Evolutionary conservation across 2,888 invertebrate genomes (phyloP), one percentile per base, ranked within the genome.

Genomic region (Tetragonisca angustula): DNA sequence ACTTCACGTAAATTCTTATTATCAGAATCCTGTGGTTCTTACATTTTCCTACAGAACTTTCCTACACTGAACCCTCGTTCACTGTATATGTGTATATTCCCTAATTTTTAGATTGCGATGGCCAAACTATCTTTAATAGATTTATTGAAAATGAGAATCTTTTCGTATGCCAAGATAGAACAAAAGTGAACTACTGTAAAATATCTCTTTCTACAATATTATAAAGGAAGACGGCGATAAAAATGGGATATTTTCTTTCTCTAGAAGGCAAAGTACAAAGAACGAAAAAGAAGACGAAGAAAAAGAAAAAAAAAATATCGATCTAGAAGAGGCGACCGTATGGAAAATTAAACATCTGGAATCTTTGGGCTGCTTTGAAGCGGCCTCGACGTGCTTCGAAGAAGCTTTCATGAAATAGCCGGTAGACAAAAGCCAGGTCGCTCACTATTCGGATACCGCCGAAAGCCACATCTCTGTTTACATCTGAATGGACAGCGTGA

Each of bases 401-500:
- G 6, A 61, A 61, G 50, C 50, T 67, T 79, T 74, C 27, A 32
- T 13, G n/a, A 49, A 19, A 11, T 56, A 70, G 52, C 24, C 17
- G 27, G 19, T 67, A 11, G 19, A 67, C 50, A n/a, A 56, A 67
- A 65, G 67, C 62, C 27, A 49, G n/a, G 71, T 52, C 43, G 17
- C n/a, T 21, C n/a, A 15, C 50, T 32, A 62, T 36, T 61, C 15
- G 69, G 36, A 43, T 32, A 70, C 71, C 9, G 70, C 56, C n/a
- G 27, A 71, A 59, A 78, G 65, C 72, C 56, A 72, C 71, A 62
- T 65, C 81, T 70, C 36, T 70, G 80, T 75, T 75, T 80, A 67
- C 64, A 70, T 75, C 74, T 82, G 81, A 71, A 70, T 59, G 54
- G 49, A 62, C 56, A 54, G n/a, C 32, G 50, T 32, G 67, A 61